Conservation (phyloP, 2,113 vertebrate species). For the Pterocles orientalis region DNA sequence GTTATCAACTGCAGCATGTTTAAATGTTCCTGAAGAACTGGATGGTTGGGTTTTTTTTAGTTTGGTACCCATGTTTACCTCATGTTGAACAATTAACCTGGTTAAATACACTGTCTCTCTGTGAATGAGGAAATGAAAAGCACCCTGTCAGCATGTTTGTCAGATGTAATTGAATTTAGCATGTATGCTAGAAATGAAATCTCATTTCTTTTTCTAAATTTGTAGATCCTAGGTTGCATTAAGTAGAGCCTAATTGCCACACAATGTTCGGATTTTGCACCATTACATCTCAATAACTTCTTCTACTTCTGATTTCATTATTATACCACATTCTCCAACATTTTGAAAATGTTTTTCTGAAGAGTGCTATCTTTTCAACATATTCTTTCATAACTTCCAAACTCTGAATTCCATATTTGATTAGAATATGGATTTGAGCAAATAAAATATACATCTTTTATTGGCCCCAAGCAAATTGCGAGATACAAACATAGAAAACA, state of each 20-base stretch:
- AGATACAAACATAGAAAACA: neutral
- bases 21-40: neutral
- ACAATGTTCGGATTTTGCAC: neutral
- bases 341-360: neutral
- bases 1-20: neutral
- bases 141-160: neutral
- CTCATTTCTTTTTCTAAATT: constrained; percentile 34
- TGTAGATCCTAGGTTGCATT: constrained; percentile 7
- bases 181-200: constrained; percentile 2
- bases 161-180: constrained; percentile 40
- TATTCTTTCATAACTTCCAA: neutral
- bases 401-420: neutral
- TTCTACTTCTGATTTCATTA: constrained; percentile 2
- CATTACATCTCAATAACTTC: neutral
- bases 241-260: neutral
- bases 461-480: neutral
- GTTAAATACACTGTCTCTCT: neutral
- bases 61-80: neutral
- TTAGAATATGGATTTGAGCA: neutral
- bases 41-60: neutral
- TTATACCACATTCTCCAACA: neutral
- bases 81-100: constrained; percentile 1
- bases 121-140: constrained; percentile 23
- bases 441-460: neutral
- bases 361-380: neutral